These are phyloP conservation scores for Miniopterus natalensis DNA, from an alignment of 2,113 vertebrate genomes.

Conservation along the genomic window DNA sequence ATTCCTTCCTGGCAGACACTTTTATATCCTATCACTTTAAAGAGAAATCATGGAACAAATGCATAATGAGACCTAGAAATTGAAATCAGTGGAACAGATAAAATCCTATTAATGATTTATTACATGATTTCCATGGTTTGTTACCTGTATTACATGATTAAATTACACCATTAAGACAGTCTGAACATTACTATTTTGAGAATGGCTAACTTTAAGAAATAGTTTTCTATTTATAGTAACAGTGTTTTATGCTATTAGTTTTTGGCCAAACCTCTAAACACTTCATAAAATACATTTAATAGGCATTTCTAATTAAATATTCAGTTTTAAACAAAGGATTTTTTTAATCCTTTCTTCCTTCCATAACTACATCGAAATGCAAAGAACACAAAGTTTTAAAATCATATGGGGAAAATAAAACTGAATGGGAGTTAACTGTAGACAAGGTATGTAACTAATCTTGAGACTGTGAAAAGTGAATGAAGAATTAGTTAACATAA, in stretches of 20 bases:
- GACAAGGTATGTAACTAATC: background rate
- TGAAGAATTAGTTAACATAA: background rate
- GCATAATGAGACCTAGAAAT: constrained; percentile 57
- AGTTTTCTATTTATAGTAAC: constrained; percentile 40
- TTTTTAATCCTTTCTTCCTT: background rate
- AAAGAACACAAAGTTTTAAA: background rate
- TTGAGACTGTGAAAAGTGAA: background rate
- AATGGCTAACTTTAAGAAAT: constrained; percentile 30
- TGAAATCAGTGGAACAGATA: constrained; percentile 69
- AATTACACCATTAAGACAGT: constrained; percentile 52
- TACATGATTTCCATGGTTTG: constrained; percentile 62
- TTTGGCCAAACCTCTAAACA: background rate
- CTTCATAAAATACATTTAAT: constrained; percentile 21
- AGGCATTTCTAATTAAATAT: background rate
- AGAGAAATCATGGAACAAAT: constrained; percentile 39
- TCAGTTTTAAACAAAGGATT: constrained; percentile 3
- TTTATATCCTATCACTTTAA: constrained; percentile 48
- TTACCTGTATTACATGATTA: constrained; percentile 66
- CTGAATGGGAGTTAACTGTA: background rate
- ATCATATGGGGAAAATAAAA: background rate
- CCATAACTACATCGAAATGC: background rate
- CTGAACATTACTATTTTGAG: constrained; percentile 37
- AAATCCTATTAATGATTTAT: constrained; percentile 71
- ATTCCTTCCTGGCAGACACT: background rate
- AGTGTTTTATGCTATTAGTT: background rate